These are phyloP conservation scores for Melipona quadrifasciata DNA, from an alignment of 1,140 invertebrate genomes.

Conservation along the genomic window DNA sequence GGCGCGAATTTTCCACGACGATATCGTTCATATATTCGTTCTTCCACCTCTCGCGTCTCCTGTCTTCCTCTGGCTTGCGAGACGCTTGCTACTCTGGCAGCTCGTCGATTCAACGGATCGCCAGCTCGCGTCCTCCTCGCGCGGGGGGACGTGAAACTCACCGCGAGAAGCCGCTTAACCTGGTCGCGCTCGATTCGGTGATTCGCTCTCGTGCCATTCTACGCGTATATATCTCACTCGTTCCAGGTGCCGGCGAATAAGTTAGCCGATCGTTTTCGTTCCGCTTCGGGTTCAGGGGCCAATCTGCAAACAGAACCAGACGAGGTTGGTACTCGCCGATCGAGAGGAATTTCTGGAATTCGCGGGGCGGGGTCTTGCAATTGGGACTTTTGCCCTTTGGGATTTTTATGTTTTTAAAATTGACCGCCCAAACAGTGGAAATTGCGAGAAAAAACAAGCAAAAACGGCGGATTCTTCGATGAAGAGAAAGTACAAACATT, in stretches of 20 bases:
- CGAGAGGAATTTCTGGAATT: too few relatives aligned
- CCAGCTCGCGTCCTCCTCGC: not conserved
- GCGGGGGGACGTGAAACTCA: slow-evolving; percentile 1
- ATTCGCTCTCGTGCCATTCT: slow-evolving; percentile 43
- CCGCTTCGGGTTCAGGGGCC: slow-evolving; percentile 10
- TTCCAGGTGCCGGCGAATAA: slow-evolving; percentile 43
- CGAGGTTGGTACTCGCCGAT: slow-evolving; percentile 14
- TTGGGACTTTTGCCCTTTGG: too few relatives aligned
- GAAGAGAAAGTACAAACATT: too few relatives aligned
- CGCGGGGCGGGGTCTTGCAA: too few relatives aligned
- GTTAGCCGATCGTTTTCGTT: slow-evolving; percentile 34
- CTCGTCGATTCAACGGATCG: slow-evolving; percentile 31
- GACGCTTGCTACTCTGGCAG: too few relatives aligned
- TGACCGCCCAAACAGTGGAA: too few relatives aligned
- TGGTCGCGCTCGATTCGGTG: slow-evolving; percentile 34
- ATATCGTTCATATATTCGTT: not conserved
- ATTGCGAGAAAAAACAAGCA: too few relatives aligned
- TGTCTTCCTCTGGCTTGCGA: not conserved
- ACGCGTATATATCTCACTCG: not conserved
- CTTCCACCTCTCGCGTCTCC: not conserved
- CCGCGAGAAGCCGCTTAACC: slow-evolving; percentile 51
- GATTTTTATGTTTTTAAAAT: too few relatives aligned
- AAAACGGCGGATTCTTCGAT: too few relatives aligned
- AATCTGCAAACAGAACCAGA: slow-evolving; percentile 47
- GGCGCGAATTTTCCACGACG: slow-evolving; percentile 12